These are phyloP conservation scores for Metopolophium dirhodum DNA, from an alignment of 1,140 invertebrate genomes.

Conservation along the genomic window DNA sequence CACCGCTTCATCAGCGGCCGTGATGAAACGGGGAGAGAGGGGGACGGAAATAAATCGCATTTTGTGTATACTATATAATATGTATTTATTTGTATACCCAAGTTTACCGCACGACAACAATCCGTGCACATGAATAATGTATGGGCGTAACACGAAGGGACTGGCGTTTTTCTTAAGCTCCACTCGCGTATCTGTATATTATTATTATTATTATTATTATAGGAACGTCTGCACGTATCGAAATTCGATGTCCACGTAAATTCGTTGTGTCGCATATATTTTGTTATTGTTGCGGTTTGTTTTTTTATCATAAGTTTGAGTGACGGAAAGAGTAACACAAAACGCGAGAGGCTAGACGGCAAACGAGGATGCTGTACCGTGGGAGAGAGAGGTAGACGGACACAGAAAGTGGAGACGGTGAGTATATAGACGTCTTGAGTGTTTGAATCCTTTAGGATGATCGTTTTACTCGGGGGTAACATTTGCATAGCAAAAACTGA, in stretches of 20 bases:
- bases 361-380: not conserved
- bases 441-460: not conserved
- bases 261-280: not conserved
- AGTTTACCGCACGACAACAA: conserved; percentile 28
- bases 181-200: not conserved
- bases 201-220: conserved; percentile 1
- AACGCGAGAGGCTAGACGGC: not conserved
- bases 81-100: conserved; percentile 6
- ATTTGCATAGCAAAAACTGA: not conserved
- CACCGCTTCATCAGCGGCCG: not conserved
- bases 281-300: too few relatives aligned
- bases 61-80: not conserved
- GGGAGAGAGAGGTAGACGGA: not conserved
- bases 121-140: conserved; percentile 47
- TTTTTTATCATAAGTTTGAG: conserved; percentile 1
- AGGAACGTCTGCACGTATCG: not conserved
- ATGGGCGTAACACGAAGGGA: not conserved
- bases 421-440: not conserved
- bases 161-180: conserved; percentile 72
- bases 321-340: not conserved
- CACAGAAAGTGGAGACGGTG: not conserved
- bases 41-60: conserved; percentile 33
- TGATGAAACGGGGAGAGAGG: not conserved
- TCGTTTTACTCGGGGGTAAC: not conserved
- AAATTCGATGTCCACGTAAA: conserved; percentile 18